Percentiles rank a stretch among this genome's conserved stretches.
These are phyloP conservation scores for Procapra przewalskii DNA, from an alignment of 2,113 vertebrate species.

Conservation along the genomic window DNA sequence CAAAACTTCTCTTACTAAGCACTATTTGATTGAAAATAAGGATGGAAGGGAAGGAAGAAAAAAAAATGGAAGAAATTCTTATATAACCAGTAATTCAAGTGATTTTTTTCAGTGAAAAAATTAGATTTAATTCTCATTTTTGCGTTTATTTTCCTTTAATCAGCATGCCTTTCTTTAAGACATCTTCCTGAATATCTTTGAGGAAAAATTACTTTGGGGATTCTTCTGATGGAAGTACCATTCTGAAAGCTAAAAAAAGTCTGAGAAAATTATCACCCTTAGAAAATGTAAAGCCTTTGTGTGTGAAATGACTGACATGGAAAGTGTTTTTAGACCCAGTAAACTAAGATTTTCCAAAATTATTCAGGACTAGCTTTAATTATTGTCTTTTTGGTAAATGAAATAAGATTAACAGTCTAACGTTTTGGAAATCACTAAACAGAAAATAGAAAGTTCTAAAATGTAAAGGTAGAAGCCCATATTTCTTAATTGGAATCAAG, in stretches of 20 bases:
- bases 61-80: background rate
- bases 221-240: background rate
- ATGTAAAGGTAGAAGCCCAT: background rate
- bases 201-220: background rate
- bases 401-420: background rate
- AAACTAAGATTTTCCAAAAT: slow-evolving; percentile 1
- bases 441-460: slow-evolving; percentile 20
- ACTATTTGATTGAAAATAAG: background rate
- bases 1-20: background rate
- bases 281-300: background rate
- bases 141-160: slow-evolving; percentile 12
- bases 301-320: background rate
- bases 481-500: background rate
- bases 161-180: background rate
- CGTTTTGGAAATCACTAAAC: background rate
- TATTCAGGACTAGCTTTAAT: background rate
- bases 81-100: background rate
- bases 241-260: background rate
- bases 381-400: background rate
- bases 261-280: background rate
- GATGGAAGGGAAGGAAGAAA: background rate
- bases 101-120: background rate
- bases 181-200: background rate
- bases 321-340: background rate
- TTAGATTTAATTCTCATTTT: background rate